A percentile compares a stretch with the other conserved stretches of the same genome.
These are phyloP conservation scores for Bujurquina vittata DNA, from an alignment of 2,113 vertebrate genomes.

Conservation along the genomic window DNA sequence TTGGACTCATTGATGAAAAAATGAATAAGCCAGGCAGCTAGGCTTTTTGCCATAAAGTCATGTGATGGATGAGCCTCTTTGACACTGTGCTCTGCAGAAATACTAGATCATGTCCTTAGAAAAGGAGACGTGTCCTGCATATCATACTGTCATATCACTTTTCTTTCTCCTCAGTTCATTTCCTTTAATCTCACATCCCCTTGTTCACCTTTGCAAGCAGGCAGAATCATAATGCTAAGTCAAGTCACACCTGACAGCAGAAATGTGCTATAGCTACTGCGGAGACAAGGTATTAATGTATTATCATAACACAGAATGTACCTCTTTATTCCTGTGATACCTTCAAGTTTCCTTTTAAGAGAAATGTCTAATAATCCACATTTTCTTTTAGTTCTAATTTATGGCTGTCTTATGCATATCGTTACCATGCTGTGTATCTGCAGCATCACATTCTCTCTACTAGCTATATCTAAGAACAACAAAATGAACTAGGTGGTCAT, in stretches of 20 bases:
- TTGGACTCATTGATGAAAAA: conserved; percentile 22
- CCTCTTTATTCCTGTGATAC: neutral
- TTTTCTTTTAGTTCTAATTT: neutral
- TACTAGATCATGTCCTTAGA: conserved; percentile 29
- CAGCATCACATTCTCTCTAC: neutral
- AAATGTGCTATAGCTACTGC: conserved; percentile 9
- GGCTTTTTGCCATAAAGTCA: conserved; percentile 27
- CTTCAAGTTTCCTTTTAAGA: neutral
- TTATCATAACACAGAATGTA: neutral
- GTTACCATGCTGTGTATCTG: neutral
- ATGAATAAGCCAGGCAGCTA: conserved; percentile 19
- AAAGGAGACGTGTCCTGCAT: conserved; percentile 42
- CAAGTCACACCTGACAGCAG: conserved; percentile 18
- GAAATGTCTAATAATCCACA: neutral
- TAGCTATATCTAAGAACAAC: neutral
- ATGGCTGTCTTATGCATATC: neutral
- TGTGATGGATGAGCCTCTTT: conserved; percentile 38
- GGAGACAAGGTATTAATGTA: neutral
- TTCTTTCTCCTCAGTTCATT: conserved; percentile 36
- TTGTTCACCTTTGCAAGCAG: conserved; percentile 45
- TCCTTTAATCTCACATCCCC: conserved; percentile 39
- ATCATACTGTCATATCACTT: conserved; percentile 43
- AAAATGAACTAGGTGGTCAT: neutral
- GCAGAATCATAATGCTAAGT: conserved; percentile 26
- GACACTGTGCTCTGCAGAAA: conserved; percentile 31